Evolutionary conservation across 2,797 vertebrate species (phyloP).

Genomic region (Pelodytes ibericus): DNA sequence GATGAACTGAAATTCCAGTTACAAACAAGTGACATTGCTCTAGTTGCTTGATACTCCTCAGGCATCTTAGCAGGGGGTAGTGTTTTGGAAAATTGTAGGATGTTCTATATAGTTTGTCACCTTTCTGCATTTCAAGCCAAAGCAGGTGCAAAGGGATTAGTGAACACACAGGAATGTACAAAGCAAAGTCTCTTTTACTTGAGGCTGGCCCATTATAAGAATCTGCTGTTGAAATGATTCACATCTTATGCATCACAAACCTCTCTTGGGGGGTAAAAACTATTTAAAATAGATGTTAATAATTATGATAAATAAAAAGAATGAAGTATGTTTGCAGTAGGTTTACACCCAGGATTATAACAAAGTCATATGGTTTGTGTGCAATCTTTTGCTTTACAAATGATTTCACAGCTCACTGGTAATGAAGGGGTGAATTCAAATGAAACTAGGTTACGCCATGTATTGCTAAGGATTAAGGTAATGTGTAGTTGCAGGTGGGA

Average conservation of each 20-base stretch:
- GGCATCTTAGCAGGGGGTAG: constrained; percentile 45
- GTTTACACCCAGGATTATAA: constrained; percentile 28
- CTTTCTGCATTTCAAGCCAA: constrained; percentile 42
- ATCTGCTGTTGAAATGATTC: constrained; percentile 25
- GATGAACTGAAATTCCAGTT: constrained; percentile 1
- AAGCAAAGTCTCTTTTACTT: constrained; percentile 10
- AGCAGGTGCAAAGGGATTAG: constrained; percentile 40
- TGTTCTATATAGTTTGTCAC: constrained; percentile 28
- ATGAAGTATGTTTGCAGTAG: constrained; percentile 4
- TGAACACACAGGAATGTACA: constrained; percentile 18
- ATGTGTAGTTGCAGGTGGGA: constrained; percentile 5
- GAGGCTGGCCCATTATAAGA: constrained; percentile 2
- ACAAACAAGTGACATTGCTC: background rate
- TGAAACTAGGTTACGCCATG: no score
- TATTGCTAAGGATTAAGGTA: no score
- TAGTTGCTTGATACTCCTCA: constrained; percentile 28
- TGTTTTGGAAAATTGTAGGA: constrained; percentile 5
- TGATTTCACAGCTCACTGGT: no score
- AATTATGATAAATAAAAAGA: constrained; percentile 14
- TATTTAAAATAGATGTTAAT: constrained; percentile 19
- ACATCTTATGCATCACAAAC: constrained; percentile 22
- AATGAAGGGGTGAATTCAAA: no score
- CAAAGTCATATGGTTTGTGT: background rate
- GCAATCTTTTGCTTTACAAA: no score
- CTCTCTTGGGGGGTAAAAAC: constrained; percentile 19